phyloP scores from a whole-genome alignment of 2,113 vertebrate species.

The Bubo scandiacus region DNA sequence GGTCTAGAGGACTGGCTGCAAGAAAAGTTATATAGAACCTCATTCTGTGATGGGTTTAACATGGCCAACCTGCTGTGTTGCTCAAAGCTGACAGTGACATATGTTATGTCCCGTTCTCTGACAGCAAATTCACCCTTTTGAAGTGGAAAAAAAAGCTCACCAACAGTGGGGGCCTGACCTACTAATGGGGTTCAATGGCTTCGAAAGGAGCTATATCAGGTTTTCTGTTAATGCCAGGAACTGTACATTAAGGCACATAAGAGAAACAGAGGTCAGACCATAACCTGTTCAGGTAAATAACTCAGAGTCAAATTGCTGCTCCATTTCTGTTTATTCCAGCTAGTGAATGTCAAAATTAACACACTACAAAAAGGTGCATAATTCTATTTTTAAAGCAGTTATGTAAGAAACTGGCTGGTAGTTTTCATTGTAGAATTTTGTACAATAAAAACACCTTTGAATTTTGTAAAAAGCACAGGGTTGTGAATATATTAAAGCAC shows the following conservation, averaged over 20 bases:
- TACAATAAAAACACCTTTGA: slow-evolving; percentile 36
- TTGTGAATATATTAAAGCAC: slow-evolving; percentile 41
- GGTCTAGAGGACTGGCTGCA: not conserved
- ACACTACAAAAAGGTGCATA: slow-evolving; percentile 27
- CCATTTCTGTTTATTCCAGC: not conserved
- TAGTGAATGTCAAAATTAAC: slow-evolving; percentile 29
- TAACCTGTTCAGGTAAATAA: not conserved
- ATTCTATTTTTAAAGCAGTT: slow-evolving; percentile 18
- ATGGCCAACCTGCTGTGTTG: accelerated
- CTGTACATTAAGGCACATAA: not conserved
- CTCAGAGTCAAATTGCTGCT: slow-evolving; percentile 39
- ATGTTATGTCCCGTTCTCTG: not conserved
- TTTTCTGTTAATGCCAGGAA: not conserved
- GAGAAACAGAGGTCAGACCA: not conserved
- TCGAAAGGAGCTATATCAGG: not conserved
- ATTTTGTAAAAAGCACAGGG: slow-evolving; percentile 32
- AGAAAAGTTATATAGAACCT: not conserved
- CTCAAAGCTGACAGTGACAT: not conserved
- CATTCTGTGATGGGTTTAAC: not conserved
- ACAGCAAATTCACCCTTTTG: not conserved
- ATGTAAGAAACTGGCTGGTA: not conserved
- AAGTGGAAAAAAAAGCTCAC: not conserved
- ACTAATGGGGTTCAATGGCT: not conserved
- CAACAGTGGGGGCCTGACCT: not conserved
- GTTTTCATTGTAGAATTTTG: slow-evolving; percentile 31